A percentile compares a stretch with the other conserved stretches of the same genome.
Conservation (phyloP, 2,888 invertebrate species). For the Drosophila mimetica region DNA sequence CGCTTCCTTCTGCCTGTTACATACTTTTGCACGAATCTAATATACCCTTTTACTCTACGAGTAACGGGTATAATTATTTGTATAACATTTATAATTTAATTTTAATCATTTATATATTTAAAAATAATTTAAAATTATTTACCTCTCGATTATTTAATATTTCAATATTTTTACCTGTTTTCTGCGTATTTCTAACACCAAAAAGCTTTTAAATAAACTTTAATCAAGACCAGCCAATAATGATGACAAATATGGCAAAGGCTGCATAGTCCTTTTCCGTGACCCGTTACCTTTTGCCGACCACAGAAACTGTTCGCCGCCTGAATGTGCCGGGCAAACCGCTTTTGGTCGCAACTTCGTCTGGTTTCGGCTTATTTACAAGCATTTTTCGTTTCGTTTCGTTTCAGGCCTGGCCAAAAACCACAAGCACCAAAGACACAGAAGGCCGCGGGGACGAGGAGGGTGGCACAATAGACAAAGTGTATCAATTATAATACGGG, state of each 20-base stretch:
- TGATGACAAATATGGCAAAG: slow-evolving; percentile 33
- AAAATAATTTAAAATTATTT: not conserved
- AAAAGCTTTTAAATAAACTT: slow-evolving; percentile 10
- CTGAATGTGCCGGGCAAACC: slow-evolving; percentile 36
- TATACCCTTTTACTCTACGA: no score
- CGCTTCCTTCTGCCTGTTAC: no score
- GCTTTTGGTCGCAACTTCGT: slow-evolving; percentile 46
- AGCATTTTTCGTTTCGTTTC: slow-evolving; percentile 54
- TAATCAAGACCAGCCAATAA: slow-evolving; percentile 13
- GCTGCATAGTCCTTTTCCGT: not conserved
- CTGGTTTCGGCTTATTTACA: slow-evolving; percentile 64
- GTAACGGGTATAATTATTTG: no score
- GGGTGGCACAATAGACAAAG: slow-evolving; percentile 59
- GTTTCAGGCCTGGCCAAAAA: slow-evolving; percentile 63
- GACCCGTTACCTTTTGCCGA: slow-evolving; percentile 8
- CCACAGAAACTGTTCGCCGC: slow-evolving; percentile 35
- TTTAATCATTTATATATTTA: no score
- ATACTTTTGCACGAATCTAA: no score
- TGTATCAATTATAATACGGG: slow-evolving; percentile 80
- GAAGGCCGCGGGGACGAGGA: slow-evolving; percentile 3
- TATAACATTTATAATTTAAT: no score
- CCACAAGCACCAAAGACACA: slow-evolving; percentile 54
- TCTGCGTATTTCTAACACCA: not conserved
- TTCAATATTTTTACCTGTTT: rapidly evolving
- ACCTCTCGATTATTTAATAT: not conserved